A percentile compares a stretch with the other conserved stretches of the same genome.
These are phyloP conservation scores for Xylocampa areola DNA, from an alignment of 2,888 invertebrate species.

Conservation along the genomic window DNA sequence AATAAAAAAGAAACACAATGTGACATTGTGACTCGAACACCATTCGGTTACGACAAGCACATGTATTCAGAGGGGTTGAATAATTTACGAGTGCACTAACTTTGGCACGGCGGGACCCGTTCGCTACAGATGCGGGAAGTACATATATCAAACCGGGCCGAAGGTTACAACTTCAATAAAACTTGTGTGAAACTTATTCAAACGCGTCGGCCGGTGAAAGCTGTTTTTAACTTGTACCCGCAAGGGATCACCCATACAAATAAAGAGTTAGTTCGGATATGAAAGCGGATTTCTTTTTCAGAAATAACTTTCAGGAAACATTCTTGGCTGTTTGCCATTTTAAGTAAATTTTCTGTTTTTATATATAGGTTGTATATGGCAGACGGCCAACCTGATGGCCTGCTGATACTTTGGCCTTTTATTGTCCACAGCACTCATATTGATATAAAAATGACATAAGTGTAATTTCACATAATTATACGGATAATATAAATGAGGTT, in stretches of 20 bases:
- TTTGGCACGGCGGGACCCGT: constrained; percentile 76
- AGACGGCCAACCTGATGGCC: constrained; percentile 63
- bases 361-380: constrained; percentile 57
- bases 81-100: constrained; percentile 87
- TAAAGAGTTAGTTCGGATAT: constrained; percentile 83
- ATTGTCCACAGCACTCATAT: constrained; percentile 20
- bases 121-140: constrained; percentile 75
- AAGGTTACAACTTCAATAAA: constrained; percentile 83
- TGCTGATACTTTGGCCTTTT: constrained; percentile 30
- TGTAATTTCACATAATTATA: not conserved
- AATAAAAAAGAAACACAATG: constrained; percentile 64
- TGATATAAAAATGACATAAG: not conserved
- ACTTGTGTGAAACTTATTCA: constrained; percentile 77
- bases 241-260: constrained; percentile 83
- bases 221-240: constrained; percentile 87
- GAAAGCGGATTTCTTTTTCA: constrained; percentile 77
- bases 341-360: constrained; percentile 65
- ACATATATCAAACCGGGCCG: constrained; percentile 84
- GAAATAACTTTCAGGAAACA: constrained; percentile 71
- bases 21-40: constrained; percentile 71
- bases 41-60: constrained; percentile 76
- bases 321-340: constrained; percentile 69
- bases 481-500: not conserved
- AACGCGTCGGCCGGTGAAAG: constrained; percentile 79
- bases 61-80: constrained; percentile 82